Evolutionary conservation across 2,113 vertebrate genomes (phyloP).

Genomic region (Formicarius rufipectus): DNA sequence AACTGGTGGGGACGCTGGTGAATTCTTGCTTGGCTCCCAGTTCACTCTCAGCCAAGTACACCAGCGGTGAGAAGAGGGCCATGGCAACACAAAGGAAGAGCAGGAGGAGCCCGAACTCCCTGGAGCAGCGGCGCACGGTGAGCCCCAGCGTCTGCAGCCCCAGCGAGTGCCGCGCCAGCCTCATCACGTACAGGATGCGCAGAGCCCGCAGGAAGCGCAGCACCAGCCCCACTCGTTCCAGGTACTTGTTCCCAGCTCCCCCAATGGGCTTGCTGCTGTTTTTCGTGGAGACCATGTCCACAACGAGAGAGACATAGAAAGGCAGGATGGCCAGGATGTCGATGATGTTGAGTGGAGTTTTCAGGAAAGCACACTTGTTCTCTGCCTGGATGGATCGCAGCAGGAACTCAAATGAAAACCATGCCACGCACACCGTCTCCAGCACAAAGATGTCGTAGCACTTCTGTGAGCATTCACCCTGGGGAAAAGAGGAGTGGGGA

Average conservation of each 20-base stretch:
- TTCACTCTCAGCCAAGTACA: conserved; percentile 93
- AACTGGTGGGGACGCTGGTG: conserved; percentile 92
- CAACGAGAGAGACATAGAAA: conserved; percentile 91
- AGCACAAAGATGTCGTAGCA: conserved; percentile 92
- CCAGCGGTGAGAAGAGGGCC: conserved; percentile 92
- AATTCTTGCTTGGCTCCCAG: conserved; percentile 94
- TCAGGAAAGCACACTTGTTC: conserved; percentile 91
- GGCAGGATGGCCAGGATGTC: conserved; percentile 94
- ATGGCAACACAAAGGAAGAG: conserved; percentile 95
- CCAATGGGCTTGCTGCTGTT: conserved; percentile 38
- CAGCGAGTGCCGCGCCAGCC: conserved; percentile 90
- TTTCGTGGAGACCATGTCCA: conserved; percentile 81
- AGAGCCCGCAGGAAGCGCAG: conserved; percentile 90
- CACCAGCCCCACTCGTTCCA: conserved; percentile 91
- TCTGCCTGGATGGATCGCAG: conserved; percentile 93
- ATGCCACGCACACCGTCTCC: conserved; percentile 94
- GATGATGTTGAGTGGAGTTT: conserved; percentile 90
- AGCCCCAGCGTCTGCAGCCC: conserved; percentile 93
- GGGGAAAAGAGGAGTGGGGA: neutral
- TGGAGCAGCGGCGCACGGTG: conserved; percentile 89
- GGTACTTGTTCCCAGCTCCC: conserved; percentile 86
- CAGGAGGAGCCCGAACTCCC: conserved; percentile 90
- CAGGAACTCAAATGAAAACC: conserved; percentile 96
- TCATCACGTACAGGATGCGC: conserved; percentile 94
- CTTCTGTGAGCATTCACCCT: conserved; percentile 92